Evolutionary conservation across 2,797 vertebrate genomes (phyloP).

Genomic region (Champsocephalus gunnari): DNA sequence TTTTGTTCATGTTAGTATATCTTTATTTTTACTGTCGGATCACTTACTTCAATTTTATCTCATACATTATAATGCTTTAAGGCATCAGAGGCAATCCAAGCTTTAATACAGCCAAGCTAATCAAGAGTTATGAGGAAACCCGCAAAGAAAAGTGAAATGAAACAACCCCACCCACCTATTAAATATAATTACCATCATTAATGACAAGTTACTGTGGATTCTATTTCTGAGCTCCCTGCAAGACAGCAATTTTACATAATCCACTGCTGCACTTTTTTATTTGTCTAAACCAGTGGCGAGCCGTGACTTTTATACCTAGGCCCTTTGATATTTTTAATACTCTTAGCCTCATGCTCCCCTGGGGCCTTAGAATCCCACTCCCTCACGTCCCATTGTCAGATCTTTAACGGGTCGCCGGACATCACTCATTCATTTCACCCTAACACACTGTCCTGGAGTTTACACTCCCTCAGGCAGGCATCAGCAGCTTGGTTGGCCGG

Average conservation of each 20-base stretch:
- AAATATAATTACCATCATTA: constrained; percentile 60
- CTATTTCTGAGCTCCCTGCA: constrained; percentile 52
- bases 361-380: too few species aligned
- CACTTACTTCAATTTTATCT: neutral
- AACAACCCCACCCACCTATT: constrained; percentile 50
- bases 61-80: neutral
- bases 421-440: too few species aligned
- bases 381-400: too few species aligned
- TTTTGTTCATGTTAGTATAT: neutral
- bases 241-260: constrained; percentile 59
- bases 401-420: too few species aligned
- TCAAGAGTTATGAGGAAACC: constrained; percentile 39
- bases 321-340: too few species aligned
- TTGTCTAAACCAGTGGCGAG: constrained; percentile 33
- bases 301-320: too few species aligned
- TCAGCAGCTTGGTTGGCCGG: too few species aligned
- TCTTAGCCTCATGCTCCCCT: too few species aligned
- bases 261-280: constrained; percentile 60
- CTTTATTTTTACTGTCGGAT: neutral
- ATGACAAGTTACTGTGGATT: constrained; percentile 41
- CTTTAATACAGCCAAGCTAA: constrained; percentile 33
- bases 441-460: too few species aligned
- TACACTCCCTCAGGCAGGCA: too few species aligned
- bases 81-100: constrained; percentile 1
- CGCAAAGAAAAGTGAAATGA: constrained; percentile 25